Evolutionary conservation across 2,888 invertebrate species (phyloP), one percentile per base, ranked within the genome.

Genomic region (Leucophenga maculata): DNA sequence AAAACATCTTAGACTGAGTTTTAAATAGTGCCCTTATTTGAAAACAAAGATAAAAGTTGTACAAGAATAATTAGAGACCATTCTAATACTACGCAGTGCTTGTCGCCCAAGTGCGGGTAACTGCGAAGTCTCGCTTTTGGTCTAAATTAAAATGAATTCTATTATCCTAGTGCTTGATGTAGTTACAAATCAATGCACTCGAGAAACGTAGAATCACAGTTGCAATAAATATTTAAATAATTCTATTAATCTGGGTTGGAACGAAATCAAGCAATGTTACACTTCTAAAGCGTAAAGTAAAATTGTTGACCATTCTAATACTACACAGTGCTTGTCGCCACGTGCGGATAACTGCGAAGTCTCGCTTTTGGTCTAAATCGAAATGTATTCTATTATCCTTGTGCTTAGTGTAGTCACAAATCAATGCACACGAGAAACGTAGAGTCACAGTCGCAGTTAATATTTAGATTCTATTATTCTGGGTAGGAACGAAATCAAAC

Each of bases 121-220:
- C 71, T 83, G 78, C 65, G 70, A 73, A 80, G 85, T 73, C 78
- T 86, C 86, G 86, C 85, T 86, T 85, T 78, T 77, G 85, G 86
- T 86, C 86, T 48, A 86, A 32, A 86, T 0, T 13, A 83, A 82
- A 55, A 66, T 16, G 31, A 72, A 84, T 83, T 83, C 78, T 86
- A 85, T 84, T 85, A 86, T 87, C 86, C 87, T 87, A 83, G 85
- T 83, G 76, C 78, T 78, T 79, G 74, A 76, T 72, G 72, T 68
- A 20, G 20, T 66, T 70, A 67, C 20, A 44, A 57, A 71, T 77
- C 75, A 75, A 75, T 76, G 76, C 75, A 85, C 85, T 83, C 69
- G 85, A 84, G 85, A 86, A 86, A 86, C 83, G 85, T 86, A 85
- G 70, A 85, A 77, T 82, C 73, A 86, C 80, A 85, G n/a, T n/a